Evolutionary conservation across 2,797 vertebrate species (phyloP).

Genomic region (Myotis pilosus): DNA sequence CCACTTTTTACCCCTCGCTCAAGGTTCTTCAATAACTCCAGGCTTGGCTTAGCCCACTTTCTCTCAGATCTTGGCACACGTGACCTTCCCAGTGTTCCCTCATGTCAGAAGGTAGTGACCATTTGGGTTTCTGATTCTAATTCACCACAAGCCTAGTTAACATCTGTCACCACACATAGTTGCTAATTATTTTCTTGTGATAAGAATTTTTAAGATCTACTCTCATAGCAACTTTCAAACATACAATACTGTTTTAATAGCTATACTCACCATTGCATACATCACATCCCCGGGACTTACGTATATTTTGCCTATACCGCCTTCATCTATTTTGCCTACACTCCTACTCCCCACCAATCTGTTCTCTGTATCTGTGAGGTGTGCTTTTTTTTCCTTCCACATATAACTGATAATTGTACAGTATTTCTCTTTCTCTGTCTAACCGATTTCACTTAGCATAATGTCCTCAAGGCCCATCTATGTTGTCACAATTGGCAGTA

Average conservation of each 20-base stretch:
- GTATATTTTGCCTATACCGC: neutral
- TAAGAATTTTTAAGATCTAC: neutral
- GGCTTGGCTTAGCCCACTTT: neutral
- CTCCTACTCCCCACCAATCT: neutral
- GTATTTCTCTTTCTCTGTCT: neutral
- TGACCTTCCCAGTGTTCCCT: neutral
- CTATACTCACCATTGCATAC: neutral
- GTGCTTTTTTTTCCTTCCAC: neutral
- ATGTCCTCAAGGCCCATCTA: neutral
- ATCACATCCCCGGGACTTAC: neutral
- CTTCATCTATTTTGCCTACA: neutral
- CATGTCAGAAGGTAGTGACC: neutral
- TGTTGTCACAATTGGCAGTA: neutral
- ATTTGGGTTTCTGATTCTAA: conserved; percentile 35
- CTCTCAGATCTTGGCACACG: neutral
- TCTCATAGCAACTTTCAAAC: neutral
- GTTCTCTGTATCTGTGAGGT: neutral
- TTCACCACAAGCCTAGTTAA: neutral
- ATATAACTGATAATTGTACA: neutral
- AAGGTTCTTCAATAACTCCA: neutral
- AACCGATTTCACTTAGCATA: neutral
- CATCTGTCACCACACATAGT: neutral
- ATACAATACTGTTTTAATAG: neutral
- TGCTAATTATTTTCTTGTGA: neutral
- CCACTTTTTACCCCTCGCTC: neutral